Evolutionary conservation across 2,797 vertebrate species (phyloP), one percentile per base, ranked within the genome.

Genomic region (Labeo calbasu): DNA sequence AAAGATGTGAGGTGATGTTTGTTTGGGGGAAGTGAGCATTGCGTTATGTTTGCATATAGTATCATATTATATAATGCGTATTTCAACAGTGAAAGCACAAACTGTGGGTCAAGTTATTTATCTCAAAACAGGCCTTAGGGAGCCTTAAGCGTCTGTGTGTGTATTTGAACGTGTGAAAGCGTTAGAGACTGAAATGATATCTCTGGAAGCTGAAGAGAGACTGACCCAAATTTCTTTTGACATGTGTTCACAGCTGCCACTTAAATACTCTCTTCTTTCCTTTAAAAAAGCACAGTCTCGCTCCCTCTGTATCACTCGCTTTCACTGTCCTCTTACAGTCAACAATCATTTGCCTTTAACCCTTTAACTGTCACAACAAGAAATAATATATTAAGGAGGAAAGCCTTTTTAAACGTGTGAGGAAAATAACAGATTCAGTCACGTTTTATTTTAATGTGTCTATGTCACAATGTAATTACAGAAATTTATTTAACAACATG

Each of bases 221-320:
- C 79, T 90, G 91, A 93, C 88, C 88, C 83, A 91, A 89, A 92
- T 93, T 86, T 89, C 53, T 89, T 87, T 75, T 87, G 86, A 91
- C 84, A 85, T 82, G 86, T 84, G 73, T 87, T 90, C 88, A 85
- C 90, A 91, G 91, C 90, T 91, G 91, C 89, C 92, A 88, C 89
- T 90, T 90, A 85, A 85, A 86, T 79, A 82, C 77, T 80, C 63
- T 48, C 85, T 86, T 83, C 21, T 76, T 82, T 78, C 76, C 68
- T 83, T 87, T 86, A 87, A 77, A 83, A 88, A 84, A 91, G 84
- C 88, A 85, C 87, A 84, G 84, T 84, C 59, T 82, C 72, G 70
- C 77, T 77, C 50, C 79, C 61, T 81, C 63, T 87, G 66, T 51
- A 50, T 81, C 9, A 9, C 63, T 32, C 66, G 10, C 25, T 70